Evolutionary conservation across 2,797 vertebrate species (phyloP).

Genomic region (Dermochelys coriacea): DNA sequence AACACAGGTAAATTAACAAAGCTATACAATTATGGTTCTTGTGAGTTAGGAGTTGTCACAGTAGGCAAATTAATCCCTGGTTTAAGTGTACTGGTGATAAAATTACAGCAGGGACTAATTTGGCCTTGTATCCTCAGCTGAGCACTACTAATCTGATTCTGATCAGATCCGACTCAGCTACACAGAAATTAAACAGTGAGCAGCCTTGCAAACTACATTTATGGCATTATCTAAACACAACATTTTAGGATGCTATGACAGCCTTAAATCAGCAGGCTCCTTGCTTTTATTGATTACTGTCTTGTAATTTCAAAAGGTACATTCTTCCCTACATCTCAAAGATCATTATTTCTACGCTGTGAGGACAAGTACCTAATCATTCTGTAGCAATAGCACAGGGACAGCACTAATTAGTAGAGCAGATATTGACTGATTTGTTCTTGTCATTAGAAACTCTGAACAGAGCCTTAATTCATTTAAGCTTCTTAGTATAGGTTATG

Average conservation of each 20-base stretch:
- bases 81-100: not conserved
- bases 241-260: not conserved
- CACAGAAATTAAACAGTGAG: not conserved
- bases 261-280: not conserved
- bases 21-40: not conserved
- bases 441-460: not conserved
- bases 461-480: not conserved
- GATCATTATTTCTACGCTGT: not conserved
- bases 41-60: not conserved
- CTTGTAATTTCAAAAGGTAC: too few species aligned
- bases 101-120: not conserved
- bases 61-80: not conserved
- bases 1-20: not conserved
- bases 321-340: too few species aligned
- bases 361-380: not conserved
- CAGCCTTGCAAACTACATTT: not conserved
- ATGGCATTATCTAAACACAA: not conserved
- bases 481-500: not conserved
- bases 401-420: not conserved
- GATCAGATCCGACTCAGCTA: not conserved
- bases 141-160: not conserved
- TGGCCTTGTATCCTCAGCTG: not conserved
- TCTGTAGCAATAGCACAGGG: not conserved
- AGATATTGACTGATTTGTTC: accelerated
- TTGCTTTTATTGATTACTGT: not conserved